Percentiles rank a stretch among this genome's conserved stretches.
Evolutionary conservation across 2,888 invertebrate genomes (phyloP).

Genomic region (Rotaria macrura): DNA sequence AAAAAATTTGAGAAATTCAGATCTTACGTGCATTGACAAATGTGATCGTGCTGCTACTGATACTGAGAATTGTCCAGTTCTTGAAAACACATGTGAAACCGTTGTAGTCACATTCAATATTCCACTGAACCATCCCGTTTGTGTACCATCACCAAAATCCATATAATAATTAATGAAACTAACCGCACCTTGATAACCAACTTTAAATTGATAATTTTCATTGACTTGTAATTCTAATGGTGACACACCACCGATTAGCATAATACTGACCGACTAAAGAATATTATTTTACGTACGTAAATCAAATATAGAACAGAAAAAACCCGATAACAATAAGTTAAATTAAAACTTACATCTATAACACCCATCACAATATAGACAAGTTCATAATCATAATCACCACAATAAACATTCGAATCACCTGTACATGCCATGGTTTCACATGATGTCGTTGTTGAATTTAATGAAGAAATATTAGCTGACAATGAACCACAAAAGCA

Average conservation of each 20-base stretch:
- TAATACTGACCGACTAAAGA: background rate
- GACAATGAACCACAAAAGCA: background rate
- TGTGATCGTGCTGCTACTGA: background rate
- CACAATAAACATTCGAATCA: slow-evolving; percentile 16
- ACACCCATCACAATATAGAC: background rate
- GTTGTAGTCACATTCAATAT: background rate
- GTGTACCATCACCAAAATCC: background rate
- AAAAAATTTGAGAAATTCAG: background rate
- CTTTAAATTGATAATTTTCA: background rate
- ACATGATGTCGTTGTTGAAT: background rate
- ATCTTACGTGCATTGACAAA: background rate
- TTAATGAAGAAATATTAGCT: background rate
- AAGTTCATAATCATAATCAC: slow-evolving; percentile 18
- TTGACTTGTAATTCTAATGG: background rate
- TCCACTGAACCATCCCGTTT: background rate
- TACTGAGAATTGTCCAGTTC: background rate
- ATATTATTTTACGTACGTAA: background rate
- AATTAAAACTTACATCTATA: slow-evolving; percentile 10
- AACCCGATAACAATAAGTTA: too few species aligned
- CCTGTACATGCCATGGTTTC: background rate
- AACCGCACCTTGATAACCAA: background rate
- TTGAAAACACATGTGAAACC: background rate
- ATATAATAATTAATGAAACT: background rate
- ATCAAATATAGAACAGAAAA: background rate
- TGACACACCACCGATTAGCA: background rate